Evolutionary conservation across 1,140 invertebrate genomes (phyloP).

Genomic region (Phenacoccus solenopsis): DNA sequence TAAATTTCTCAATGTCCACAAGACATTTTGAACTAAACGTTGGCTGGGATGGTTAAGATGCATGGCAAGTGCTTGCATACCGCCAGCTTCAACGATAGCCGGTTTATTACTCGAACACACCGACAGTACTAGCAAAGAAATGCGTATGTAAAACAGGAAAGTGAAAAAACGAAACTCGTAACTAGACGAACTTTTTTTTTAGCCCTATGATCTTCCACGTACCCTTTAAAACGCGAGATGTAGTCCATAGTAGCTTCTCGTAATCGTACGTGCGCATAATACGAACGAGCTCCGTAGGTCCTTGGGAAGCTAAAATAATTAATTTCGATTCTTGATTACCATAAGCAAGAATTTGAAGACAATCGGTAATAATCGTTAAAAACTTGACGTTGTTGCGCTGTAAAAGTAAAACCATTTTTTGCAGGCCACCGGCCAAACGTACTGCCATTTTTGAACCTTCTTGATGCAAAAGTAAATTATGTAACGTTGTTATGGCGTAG

Average conservation of each 20-base stretch:
- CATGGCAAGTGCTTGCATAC: conserved; percentile 95
- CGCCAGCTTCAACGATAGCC: conserved; percentile 91
- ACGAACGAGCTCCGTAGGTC: conserved; percentile 88
- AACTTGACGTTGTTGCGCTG: conserved; percentile 96
- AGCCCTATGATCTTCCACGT: neutral
- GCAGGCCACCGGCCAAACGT: conserved; percentile 84
- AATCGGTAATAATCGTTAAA: conserved; percentile 94
- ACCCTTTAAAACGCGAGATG: conserved; percentile 89
- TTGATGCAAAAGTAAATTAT: conserved; percentile 93
- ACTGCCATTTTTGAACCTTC: conserved; percentile 98
- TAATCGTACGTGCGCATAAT: conserved; percentile 96
- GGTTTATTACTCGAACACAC: conserved; percentile 97
- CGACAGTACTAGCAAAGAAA: conserved; percentile 52
- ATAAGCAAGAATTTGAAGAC: conserved; percentile 93
- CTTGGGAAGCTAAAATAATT: conserved; percentile 92
- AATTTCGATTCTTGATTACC: conserved; percentile 97
- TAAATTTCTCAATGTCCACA: conserved; percentile 94
- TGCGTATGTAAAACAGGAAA: no score
- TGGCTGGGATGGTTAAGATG: conserved; percentile 85
- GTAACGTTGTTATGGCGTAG: conserved; percentile 95
- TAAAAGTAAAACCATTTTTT: conserved; percentile 94
- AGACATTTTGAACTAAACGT: conserved; percentile 87
- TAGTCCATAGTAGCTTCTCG: conserved; percentile 97
- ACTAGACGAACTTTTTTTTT: no score
- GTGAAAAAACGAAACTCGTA: no score